Conservation (phyloP, 2,888 invertebrate species). For the Acanthoscelides obtectus region DNA sequence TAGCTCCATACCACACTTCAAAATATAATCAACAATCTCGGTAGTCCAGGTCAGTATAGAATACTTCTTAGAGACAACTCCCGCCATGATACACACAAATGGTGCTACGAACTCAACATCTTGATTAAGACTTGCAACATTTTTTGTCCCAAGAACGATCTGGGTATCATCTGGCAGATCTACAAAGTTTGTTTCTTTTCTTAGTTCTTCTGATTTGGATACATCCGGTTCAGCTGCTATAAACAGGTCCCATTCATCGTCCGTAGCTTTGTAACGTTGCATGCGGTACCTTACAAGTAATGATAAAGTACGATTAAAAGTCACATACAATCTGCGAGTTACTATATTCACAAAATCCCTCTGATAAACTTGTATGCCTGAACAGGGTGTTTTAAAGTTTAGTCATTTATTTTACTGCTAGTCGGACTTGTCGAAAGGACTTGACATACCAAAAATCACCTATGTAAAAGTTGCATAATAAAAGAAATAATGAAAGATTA, state of each 20-base stretch:
- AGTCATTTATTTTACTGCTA: too few relatives aligned
- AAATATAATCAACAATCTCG: conserved; percentile 56
- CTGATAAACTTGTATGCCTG: too few relatives aligned
- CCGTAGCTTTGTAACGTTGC: conserved; percentile 14
- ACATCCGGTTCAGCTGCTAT: conserved; percentile 28
- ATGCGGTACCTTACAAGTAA: conserved; percentile 9
- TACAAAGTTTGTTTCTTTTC: conserved; percentile 55
- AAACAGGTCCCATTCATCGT: conserved; percentile 22
- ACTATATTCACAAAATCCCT: too few relatives aligned
- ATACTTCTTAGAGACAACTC: conserved; percentile 59
- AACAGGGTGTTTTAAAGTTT: too few relatives aligned
- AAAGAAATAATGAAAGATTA: too few relatives aligned
- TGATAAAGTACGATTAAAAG: too few relatives aligned
- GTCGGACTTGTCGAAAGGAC: too few relatives aligned
- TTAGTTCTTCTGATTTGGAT: conserved; percentile 50
- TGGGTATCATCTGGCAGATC: conserved; percentile 57
- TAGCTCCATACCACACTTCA: conserved; percentile 50
- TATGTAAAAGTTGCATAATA: too few relatives aligned
- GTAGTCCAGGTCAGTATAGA: conserved; percentile 56
- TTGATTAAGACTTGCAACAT: conserved; percentile 40
- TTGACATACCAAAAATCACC: too few relatives aligned
- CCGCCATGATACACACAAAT: conserved; percentile 56
- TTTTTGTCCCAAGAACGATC: conserved; percentile 52
- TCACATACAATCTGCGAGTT: too few relatives aligned
- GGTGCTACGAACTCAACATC: conserved; percentile 48